Evolutionary conservation across 1,140 invertebrate species (phyloP), one percentile per base, ranked within the genome.

Genomic region (Heliothis subflexa): DNA sequence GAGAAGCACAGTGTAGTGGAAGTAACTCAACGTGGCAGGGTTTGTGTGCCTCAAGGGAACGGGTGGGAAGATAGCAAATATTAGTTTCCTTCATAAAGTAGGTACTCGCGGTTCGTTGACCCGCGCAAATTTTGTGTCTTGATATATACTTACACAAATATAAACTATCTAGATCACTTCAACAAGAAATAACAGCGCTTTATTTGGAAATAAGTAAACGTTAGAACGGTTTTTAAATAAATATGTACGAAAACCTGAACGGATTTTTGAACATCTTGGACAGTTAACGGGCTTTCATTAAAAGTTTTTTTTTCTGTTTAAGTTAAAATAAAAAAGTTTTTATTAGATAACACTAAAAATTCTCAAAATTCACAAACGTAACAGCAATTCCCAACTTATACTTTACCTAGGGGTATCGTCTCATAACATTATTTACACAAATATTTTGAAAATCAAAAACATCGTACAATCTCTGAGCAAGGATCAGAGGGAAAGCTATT

Each of bases 51-150:
- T 86, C 72, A 84, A 88, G 92, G 86, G 90, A 89, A 87, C 85
- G 84, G 83, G 87, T 83, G 87, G 85, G 89, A 91, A 87, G 86
- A 89, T 87, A 85, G 88, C 86, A 92, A 94, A 94, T 94, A 93
- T 93, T 92, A 90, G 88, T 91, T 89, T 90, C 84, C 86, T 88
- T 88, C 86, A 82, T 84, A 84, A 88, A 84, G 86, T 85, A 88
- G 85, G 86, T 85, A 83, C 86, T 88, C 80, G 75, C 85, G 88
- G 92, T 89, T 92, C 91, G 84, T 89, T 90, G 91, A 93, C 90
- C 89, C 83, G 88, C 79, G 84, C 85, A 84, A 92, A 91, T 89
- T 94, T 90, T 89, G 86, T 92, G 85, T 84, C 86, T 86, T 80
- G 85, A 68, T 10, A 64, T 49, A 79, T 61, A 28, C 47, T 40